Base-by-base conservation (phyloP, 2,113 vertebrate species). In the Callocephalon fimbriatum region DNA sequence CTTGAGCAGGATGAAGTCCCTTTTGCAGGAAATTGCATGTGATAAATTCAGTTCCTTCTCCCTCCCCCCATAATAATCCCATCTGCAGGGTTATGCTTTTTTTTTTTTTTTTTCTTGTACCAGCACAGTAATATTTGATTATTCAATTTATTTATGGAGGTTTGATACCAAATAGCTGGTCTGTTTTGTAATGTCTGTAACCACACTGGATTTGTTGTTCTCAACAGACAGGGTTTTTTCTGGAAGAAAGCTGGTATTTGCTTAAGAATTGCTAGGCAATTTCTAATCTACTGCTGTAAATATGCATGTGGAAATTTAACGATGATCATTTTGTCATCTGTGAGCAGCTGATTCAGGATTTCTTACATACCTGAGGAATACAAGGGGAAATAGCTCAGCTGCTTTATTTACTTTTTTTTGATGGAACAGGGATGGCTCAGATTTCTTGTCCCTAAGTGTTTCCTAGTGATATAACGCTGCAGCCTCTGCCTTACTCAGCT, bases 401-500 rank as follows among this genome's bases (percentile, higher is more conserved):
- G 23, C 13, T 3, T 45, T 31, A 70, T 68, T 63, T 68, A 76
- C n/a, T 65, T 45, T 71, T 80, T 58, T 71, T 48, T 15, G 6
- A 18, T 72, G 74, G 62, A 76, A 86, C 45, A 44, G 68, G 65
- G 18, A 42, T 47, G 35, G 81, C 27, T 94, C 40, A 61, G 48
- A 67, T 95, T 92, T 95, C 72, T 84, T 78, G n/a, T 82, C 44
- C 22, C 45, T 89, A 6, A 3, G 2, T 48, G 51, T 89, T 88
- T 96, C 79, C 66, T 71, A 37, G 83, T 15, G 27, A 87, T 72
- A 86, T 31, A 84, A 56, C 45, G 48, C 48, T 78, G 67, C 83
- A 92, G 86, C 72, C 71, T 95, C 87, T 89, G 35, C 44, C 67
- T 94, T 92, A 80, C 71, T 96, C 86, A 91, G 85, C 35, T 95